These are phyloP conservation scores for Drosophila arizonae DNA, from an alignment of 1,140 invertebrate species.

Conservation along the genomic window DNA sequence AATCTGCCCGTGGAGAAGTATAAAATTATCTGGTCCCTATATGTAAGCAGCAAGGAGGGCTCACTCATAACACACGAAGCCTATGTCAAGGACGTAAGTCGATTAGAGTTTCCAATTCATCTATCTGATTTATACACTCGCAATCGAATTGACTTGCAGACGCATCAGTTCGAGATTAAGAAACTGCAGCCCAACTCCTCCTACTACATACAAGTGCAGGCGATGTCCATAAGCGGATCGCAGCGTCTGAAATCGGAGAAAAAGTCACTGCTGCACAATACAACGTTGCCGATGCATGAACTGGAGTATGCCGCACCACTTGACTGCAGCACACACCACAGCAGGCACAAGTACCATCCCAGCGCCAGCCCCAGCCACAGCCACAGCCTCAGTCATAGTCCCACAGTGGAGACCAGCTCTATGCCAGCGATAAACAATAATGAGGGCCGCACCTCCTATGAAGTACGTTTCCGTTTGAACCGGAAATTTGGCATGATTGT, in stretches of 20 bases:
- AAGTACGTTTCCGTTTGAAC: constrained; percentile 76
- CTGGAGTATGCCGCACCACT: constrained; percentile 36
- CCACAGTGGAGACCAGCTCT: constrained; percentile 30
- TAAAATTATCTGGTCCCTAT: constrained; percentile 78
- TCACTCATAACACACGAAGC: constrained; percentile 59
- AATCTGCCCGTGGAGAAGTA: constrained; percentile 86
- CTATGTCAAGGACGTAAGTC: constrained; percentile 82
- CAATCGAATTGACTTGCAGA: constrained; percentile 37
- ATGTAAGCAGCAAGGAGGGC: constrained; percentile 59
- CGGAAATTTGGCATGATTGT: constrained; percentile 81
- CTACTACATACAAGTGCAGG: constrained; percentile 89
- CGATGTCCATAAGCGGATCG: constrained; percentile 86
- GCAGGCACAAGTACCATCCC: constrained; percentile 52
- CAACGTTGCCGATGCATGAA: constrained; percentile 81
- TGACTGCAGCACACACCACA: constrained; percentile 51
- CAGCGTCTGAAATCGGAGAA: constrained; percentile 87
- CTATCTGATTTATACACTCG: background rate
- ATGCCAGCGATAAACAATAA: constrained; percentile 40
- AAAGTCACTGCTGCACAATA: constrained; percentile 87
- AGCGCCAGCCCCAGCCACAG: background rate
- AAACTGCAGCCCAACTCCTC: constrained; percentile 86
- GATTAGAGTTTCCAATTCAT: background rate
- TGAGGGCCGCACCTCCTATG: constrained; percentile 46
- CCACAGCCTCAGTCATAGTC: background rate
- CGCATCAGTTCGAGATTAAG: constrained; percentile 83